phyloP scores from a whole-genome alignment of 2,888 invertebrate species.

The Cinara cedri region DNA sequence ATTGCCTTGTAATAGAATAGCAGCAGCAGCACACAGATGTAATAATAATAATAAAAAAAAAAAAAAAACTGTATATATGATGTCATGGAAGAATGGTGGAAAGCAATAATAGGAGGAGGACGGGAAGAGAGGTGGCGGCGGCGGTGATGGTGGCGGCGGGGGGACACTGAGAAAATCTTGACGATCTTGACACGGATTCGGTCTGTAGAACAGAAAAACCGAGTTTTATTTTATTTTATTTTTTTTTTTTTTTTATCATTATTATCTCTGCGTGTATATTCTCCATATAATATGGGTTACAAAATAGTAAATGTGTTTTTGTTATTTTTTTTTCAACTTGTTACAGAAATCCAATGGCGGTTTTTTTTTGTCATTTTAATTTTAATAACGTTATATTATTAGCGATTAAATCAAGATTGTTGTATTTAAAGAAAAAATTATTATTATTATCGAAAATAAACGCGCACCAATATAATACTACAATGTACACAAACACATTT shows the following conservation, averaged over 20 bases:
- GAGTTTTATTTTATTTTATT: too few species aligned
- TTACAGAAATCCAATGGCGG: constrained; percentile 34
- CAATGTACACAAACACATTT: too few species aligned
- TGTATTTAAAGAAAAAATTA: too few species aligned
- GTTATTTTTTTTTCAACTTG: constrained; percentile 31
- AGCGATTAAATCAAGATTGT: not conserved
- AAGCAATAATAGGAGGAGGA: constrained; percentile 29
- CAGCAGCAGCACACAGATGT: constrained; percentile 4
- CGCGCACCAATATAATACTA: too few species aligned
- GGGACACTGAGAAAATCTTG: constrained; percentile 55
- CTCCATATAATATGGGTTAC: constrained; percentile 31
- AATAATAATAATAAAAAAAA: constrained; percentile 48
- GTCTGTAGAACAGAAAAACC: constrained; percentile 55
- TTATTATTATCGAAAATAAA: too few species aligned
- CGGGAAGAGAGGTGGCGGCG: not conserved
- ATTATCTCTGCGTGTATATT: constrained; percentile 50
- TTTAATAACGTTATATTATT: constrained; percentile 11
- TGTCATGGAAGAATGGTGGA: constrained; percentile 56
- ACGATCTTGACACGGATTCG: constrained; percentile 57
- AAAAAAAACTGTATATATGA: constrained; percentile 43
- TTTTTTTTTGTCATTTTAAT: constrained; percentile 31
- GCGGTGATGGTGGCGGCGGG: too few species aligned
- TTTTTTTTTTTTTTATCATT: constrained; percentile 53
- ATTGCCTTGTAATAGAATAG: constrained; percentile 54
- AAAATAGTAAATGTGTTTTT: constrained; percentile 52